Evolutionary conservation across 2,113 vertebrate genomes (phyloP).

Genomic region (Ranitomeya imitator): DNA sequence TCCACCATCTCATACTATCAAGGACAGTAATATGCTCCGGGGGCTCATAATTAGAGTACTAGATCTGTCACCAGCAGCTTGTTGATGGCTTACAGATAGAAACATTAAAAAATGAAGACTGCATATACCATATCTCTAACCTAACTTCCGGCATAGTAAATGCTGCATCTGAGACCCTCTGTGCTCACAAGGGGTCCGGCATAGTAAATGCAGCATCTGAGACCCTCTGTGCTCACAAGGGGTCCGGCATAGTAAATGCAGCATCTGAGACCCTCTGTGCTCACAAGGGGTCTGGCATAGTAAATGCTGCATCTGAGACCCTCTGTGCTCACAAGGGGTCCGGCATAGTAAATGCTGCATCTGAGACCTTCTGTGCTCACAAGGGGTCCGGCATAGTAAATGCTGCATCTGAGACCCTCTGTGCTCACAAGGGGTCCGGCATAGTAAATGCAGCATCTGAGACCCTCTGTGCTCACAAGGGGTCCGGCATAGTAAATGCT

Average conservation of each 20-base stretch:
- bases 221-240: neutral
- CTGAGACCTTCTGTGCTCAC: neutral
- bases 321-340: neutral
- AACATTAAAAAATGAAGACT: too few species aligned
- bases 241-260: neutral
- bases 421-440: accelerated
- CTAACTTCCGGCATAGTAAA: too few species aligned
- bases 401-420: neutral
- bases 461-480: neutral
- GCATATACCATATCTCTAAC: too few species aligned
- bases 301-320: neutral
- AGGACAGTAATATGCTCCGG: too few species aligned
- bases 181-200: accelerated
- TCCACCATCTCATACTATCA: too few species aligned
- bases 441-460: neutral
- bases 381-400: neutral
- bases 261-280: neutral
- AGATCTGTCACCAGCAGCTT: too few species aligned
- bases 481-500: neutral
- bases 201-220: neutral
- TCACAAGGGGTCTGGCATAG: neutral
- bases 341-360: neutral
- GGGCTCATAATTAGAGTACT: too few species aligned
- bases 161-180: neutral
- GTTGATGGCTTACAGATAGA: too few species aligned